Percentiles rank a stretch among this genome's conserved stretches.
Evolutionary conservation across 92 coral and sea anemone species (phyloP).

Genomic region (Parazoanthus darwini): DNA sequence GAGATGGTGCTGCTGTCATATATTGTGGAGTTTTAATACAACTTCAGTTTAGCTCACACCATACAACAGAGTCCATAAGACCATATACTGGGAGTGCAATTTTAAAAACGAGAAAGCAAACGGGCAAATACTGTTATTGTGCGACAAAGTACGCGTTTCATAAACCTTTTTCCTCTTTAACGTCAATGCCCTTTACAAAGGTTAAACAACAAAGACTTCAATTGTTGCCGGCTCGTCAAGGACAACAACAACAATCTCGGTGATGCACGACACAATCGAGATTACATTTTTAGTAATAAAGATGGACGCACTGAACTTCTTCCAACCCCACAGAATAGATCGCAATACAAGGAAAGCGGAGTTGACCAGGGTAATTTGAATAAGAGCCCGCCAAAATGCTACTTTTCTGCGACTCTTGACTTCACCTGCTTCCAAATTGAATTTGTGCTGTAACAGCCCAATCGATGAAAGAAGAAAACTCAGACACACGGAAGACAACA

Average conservation of each 20-base stretch:
- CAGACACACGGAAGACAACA: conserved; percentile 46
- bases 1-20: no score
- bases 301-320: conserved; percentile 39
- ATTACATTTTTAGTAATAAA: conserved; percentile 49
- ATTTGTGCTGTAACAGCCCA: conserved; percentile 52
- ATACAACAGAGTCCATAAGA: no score
- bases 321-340: conserved; percentile 32
- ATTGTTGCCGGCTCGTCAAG: background rate
- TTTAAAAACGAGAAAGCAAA: no score
- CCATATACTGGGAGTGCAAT: no score
- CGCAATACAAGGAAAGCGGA: conserved; percentile 41
- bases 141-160: no score
- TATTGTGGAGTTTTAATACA: no score
- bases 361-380: conserved; percentile 45
- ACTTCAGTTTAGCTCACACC: no score
- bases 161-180: no score
- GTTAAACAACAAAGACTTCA: background rate
- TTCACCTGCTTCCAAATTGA: background rate
- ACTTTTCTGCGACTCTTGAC: conserved; percentile 6
- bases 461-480: conserved; percentile 53
- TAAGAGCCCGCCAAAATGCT: background rate
- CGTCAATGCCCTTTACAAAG: no score
- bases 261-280: conserved; percentile 30
- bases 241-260: conserved; percentile 24
- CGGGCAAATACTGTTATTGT: no score